These are phyloP conservation scores for Halcyon malimbica DNA, from an alignment of 2,113 vertebrate species.

Conservation along the genomic window DNA sequence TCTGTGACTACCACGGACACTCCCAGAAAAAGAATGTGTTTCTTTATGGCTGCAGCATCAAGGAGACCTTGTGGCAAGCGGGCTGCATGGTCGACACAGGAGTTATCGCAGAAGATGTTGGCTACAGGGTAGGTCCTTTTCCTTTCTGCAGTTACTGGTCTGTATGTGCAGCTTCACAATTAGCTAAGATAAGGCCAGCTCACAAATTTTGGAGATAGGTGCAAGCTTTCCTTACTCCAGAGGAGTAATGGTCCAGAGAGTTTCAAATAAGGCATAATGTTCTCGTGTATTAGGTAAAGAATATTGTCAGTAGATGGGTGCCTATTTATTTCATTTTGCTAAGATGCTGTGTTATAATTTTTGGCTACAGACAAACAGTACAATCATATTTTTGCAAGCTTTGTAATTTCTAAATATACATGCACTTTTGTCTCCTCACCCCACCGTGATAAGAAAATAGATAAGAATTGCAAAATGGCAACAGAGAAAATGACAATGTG, in stretches of 20 bases:
- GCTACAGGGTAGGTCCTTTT: slow-evolving; percentile 82
- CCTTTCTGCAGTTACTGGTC: not conserved
- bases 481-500: not conserved
- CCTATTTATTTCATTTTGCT: not conserved
- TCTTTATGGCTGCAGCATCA: slow-evolving; percentile 91
- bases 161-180: rapidly evolving
- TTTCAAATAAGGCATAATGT: not conserved
- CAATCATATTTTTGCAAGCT: not conserved
- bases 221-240: not conserved
- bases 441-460: not conserved
- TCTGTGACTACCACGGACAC: slow-evolving; percentile 95
- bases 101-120: slow-evolving; percentile 81
- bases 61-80: slow-evolving; percentile 92
- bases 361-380: not conserved
- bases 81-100: slow-evolving; percentile 73
- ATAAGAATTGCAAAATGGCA: not conserved
- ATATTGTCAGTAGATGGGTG: not conserved
- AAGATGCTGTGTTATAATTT: not conserved
- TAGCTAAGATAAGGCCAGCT: not conserved
- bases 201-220: not conserved
- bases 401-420: not conserved
- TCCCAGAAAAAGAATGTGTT: slow-evolving; percentile 93
- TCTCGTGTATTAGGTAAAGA: not conserved
- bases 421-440: not conserved
- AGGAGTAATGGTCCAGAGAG: not conserved